These are phyloP conservation scores for Nephotettix cincticeps DNA, from an alignment of 1,140 invertebrate genomes.

Conservation along the genomic window DNA sequence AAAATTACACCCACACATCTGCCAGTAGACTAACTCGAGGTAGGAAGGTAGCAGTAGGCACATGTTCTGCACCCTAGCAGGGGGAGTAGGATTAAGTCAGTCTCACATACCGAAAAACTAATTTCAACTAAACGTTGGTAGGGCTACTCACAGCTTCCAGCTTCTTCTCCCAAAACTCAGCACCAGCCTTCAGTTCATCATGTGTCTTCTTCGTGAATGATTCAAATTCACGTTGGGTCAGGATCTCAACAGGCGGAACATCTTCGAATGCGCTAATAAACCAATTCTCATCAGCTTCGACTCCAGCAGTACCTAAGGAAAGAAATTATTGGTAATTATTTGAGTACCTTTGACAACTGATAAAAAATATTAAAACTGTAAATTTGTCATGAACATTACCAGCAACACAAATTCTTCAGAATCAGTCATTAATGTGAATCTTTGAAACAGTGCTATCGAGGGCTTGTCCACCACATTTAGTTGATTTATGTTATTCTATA, in stretches of 20 bases:
- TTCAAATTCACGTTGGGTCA: conserved; percentile 67
- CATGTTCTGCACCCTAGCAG: no score
- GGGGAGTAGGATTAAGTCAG: no score
- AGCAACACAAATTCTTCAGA: no score
- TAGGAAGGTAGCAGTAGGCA: no score
- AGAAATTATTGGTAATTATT: not conserved
- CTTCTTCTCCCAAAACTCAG: conserved; percentile 90
- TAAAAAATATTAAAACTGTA: not conserved
- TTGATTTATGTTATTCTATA: no score
- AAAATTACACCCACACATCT: no score
- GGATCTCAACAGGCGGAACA: conserved; percentile 62
- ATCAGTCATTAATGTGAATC: no score
- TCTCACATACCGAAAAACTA: no score
- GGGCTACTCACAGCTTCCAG: conserved; percentile 72
- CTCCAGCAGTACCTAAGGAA: conserved; percentile 53
- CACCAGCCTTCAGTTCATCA: conserved; percentile 73
- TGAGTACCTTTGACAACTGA: not conserved
- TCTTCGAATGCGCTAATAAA: conserved; percentile 86
- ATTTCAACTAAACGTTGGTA: not conserved
- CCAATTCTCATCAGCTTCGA: conserved; percentile 84
- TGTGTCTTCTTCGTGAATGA: conserved; percentile 77
- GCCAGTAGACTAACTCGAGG: no score
- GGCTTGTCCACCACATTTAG: no score
- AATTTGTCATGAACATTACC: no score
- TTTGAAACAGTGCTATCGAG: no score